Conservation (phyloP, 2,888 invertebrate genomes). For the Phania funesta region DNA sequence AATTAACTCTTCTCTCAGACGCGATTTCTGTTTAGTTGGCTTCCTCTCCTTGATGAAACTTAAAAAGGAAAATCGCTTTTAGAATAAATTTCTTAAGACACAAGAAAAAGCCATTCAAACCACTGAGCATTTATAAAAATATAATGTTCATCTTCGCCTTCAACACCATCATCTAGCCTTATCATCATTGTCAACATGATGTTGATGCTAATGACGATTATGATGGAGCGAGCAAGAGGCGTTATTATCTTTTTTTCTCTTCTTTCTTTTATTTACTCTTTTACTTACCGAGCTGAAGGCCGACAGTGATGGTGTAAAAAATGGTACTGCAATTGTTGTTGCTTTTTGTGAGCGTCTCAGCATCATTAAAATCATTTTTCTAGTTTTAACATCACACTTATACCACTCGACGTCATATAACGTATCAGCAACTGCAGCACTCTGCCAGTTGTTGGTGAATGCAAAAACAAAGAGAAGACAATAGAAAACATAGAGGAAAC, state of each 20-base stretch:
- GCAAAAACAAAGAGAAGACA: background rate
- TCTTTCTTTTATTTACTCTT: constrained; percentile 26
- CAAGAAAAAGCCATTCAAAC: constrained; percentile 45
- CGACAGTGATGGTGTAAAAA: constrained; percentile 77
- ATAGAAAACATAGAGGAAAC: background rate
- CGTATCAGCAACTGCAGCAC: constrained; percentile 74
- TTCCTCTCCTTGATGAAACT: constrained; percentile 16
- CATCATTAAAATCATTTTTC: constrained; percentile 78
- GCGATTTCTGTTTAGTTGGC: constrained; percentile 32
- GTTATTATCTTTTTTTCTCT: constrained; percentile 14
- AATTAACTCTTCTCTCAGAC: constrained; percentile 32
- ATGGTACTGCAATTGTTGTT: constrained; percentile 76
- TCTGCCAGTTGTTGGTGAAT: constrained; percentile 69
- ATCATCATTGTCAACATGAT: constrained; percentile 7
- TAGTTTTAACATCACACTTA: constrained; percentile 77
- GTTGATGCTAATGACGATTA: constrained; percentile 18
- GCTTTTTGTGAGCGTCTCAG: constrained; percentile 76
- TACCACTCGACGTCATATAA: constrained; percentile 78
- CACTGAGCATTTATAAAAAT: constrained; percentile 44
- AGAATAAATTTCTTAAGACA: constrained; percentile 28
- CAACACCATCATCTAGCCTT: background rate
- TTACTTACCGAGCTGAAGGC: constrained; percentile 75
- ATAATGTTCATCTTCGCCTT: constrained; percentile 11
- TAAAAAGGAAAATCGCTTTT: constrained; percentile 10
- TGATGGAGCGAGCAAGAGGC: background rate